Evolutionary conservation across 2,113 vertebrate species (phyloP), one percentile per base, ranked within the genome.

Genomic region (Pristiophorus japonicus): DNA sequence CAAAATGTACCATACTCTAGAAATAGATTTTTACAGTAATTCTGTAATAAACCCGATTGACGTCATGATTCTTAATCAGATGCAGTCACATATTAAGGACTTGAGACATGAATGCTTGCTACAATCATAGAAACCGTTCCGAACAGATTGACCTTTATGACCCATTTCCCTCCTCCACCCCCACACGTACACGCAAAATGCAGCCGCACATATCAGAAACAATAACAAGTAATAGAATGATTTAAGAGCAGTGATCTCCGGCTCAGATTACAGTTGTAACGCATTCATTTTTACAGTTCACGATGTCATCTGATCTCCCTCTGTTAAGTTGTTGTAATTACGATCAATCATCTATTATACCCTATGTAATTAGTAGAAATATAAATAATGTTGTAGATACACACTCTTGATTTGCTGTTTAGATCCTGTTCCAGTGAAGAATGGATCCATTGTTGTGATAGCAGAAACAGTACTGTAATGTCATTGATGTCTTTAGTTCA

Each of bases 1-100:
- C 12, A 62, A 59, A 62, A 91, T 59, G 14, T n/a, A 91, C 30
- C 14, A n/a, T 38, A 92, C 38, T 92, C 88, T 63, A 20, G 59
- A 92, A 92, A 91, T 42, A 42, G 16, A 63, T 2, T 92, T 92
- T 91, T 63, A 63, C 34, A 42, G 59, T 92, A 92, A 65, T 63
- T 42, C 62, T 92, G 88, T 22, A 92, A 92, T 92, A 92, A 63
- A 91, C 12, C 59, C 22, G 38, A 92, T 92, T 63, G 88, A 63
- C 59, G 34, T 63, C 88, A 92, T 63, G 88, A 18, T 3, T 42
- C 34, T 63, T 92, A 92, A 38, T 65, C n/a, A 92, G 59, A 92
- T 92, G 59, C 18, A 91, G 84, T 87, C 22, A 87, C 22, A 1
- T 24, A 30, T 88, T 55, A 88, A 59, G 34, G 62, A 63, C 16